phyloP scores from a whole-genome alignment of 64 coral and sea anemone species.

The Pocillopora verrucosa region DNA sequence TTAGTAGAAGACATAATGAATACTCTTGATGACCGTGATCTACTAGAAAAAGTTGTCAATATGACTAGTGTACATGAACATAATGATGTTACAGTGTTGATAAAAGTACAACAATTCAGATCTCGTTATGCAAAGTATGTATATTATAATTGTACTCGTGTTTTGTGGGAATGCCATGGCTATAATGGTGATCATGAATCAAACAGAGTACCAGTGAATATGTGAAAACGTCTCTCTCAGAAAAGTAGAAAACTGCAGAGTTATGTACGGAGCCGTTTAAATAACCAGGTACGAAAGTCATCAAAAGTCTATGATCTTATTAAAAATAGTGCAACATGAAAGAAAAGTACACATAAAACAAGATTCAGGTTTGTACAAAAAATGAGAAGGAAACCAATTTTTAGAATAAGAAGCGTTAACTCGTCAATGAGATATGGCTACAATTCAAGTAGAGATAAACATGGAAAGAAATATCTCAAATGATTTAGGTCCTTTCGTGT shows the following conservation, averaged over 20 bases:
- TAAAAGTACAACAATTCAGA: slow-evolving; percentile 57
- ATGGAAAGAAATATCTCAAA: slow-evolving; percentile 24
- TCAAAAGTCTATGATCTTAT: not conserved
- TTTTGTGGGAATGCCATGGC: slow-evolving; percentile 33
- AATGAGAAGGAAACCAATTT: not conserved
- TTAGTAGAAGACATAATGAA: not conserved
- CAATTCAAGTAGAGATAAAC: slow-evolving; percentile 27
- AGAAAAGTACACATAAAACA: not conserved
- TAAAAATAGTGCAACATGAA: not conserved
- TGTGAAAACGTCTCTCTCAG: slow-evolving; percentile 1
- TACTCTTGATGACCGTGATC: not conserved
- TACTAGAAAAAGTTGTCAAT: not conserved
- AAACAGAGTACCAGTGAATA: slow-evolving; percentile 51
- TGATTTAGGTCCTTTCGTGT: not conserved
- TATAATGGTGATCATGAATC: slow-evolving; percentile 49
- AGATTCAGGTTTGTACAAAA: slow-evolving; percentile 10
- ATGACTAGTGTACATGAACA: not conserved
- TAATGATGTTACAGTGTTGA: slow-evolving; percentile 24
- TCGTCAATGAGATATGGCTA: not conserved
- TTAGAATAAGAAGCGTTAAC: not conserved
- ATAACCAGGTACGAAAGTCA: not conserved
- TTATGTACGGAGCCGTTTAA: not conserved
- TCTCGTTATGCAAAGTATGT: slow-evolving; percentile 51
- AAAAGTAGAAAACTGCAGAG: slow-evolving; percentile 6
- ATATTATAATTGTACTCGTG: slow-evolving; percentile 48